These are phyloP conservation scores for Muscina levida DNA, from an alignment of 2,888 invertebrate species.

Conservation along the genomic window DNA sequence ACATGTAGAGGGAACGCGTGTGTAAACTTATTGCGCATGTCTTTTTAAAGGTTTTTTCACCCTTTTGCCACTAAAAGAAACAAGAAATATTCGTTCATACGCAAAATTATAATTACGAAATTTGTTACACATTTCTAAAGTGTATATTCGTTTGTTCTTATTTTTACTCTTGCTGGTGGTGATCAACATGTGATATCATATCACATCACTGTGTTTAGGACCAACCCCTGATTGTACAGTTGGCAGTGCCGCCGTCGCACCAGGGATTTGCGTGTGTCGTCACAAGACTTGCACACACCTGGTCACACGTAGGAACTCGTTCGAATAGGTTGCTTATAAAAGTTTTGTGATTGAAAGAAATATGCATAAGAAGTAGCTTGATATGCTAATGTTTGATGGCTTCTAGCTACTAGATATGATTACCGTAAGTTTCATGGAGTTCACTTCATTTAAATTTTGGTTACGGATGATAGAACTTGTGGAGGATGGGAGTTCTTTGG, in stretches of 20 bases:
- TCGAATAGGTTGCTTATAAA: conserved; percentile 30
- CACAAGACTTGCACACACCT: conserved; percentile 76
- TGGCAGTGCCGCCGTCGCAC: not conserved
- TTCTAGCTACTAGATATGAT: not conserved
- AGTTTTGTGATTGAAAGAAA: conserved; percentile 23
- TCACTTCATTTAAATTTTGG: too few species aligned
- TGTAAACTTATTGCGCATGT: conserved; percentile 61
- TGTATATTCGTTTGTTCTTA: not conserved
- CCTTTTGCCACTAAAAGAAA: conserved; percentile 34
- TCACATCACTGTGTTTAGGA: conserved; percentile 32
- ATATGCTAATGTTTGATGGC: conserved; percentile 53
- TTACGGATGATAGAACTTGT: not conserved
- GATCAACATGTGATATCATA: conserved; percentile 52
- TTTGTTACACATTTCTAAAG: conserved; percentile 53
- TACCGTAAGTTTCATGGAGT: not conserved
- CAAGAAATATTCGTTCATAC: conserved; percentile 25
- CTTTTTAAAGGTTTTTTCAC: conserved; percentile 46
- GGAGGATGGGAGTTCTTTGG: not conserved
- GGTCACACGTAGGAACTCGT: conserved; percentile 71
- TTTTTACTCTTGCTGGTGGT: not conserved
- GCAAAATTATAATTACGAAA: conserved; percentile 62
- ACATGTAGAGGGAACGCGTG: not conserved
- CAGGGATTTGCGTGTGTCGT: conserved; percentile 67
- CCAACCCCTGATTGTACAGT: conserved; percentile 47
- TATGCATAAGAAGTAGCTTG: conserved; percentile 1